Evolutionary conservation across 2,113 vertebrate species (phyloP), one percentile per base, ranked within the genome.

Genomic region (Pundamilia nyererei): DNA sequence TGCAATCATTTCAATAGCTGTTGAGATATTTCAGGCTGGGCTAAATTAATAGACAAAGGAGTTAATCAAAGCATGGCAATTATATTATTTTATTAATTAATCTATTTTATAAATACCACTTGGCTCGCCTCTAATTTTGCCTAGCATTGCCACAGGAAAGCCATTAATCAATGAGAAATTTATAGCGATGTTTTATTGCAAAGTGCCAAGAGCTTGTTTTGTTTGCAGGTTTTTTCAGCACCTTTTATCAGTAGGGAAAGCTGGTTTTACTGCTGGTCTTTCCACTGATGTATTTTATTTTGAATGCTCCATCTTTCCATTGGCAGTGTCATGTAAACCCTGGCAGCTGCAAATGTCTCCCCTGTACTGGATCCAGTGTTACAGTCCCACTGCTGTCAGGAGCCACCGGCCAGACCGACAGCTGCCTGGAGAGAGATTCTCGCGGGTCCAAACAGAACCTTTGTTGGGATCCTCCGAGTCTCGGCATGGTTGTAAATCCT

Each of bases 271-370:
- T 80, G 77, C 89, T 86, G 85, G 19, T 90, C 45, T 92, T 94
- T 93, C 89, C 92, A 89, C 86, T 90, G 86, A 87, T 93, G 89
- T 85, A 85, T 92, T 94, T 90, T 87, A 89, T 92, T 91, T 89
- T 90, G 85, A 94, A 93, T 24, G 38, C 86, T 92, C 87, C 81
- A 86, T 93, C 91, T 94, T 93, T 95, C 91, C 93, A 92, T 65
- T 93, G 91, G 89, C 93, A 89, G 87, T 86, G 85, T 92, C 91
- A 88, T 77, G 62, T 55, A 92, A 90, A 92, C 87, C 86, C 92
- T 93, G 82, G 91, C 93, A 91, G 86, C 88, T 91, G 91, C 90
- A 85, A 89, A 80, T 65, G 83, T 89, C 89, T 87, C 91, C 90
- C 87, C 86, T 92, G 87, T 31, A 79, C 53, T 89, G 87, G 88